Evolutionary conservation across 2,113 vertebrate genomes (phyloP).

Genomic region (Dunckerocampus dactyliophorus): DNA sequence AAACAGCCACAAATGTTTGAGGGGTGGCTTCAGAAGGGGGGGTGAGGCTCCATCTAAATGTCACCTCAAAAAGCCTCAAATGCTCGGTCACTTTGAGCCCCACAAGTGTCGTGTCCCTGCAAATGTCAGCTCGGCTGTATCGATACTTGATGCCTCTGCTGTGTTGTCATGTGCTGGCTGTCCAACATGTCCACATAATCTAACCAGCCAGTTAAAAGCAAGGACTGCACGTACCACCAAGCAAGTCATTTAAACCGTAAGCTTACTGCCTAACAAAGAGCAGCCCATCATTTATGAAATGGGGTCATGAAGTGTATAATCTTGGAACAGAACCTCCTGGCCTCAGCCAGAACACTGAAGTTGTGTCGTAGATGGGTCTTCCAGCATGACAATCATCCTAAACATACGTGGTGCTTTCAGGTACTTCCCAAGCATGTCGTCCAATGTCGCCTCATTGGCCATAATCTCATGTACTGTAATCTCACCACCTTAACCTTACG

Average conservation of each 20-base stretch:
- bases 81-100: neutral
- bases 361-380: too few relatives aligned
- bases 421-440: conserved; percentile 16
- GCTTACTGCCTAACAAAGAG: too few relatives aligned
- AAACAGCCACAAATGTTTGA: conserved; percentile 15
- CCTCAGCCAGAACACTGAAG: too few relatives aligned
- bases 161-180: neutral
- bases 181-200: too few relatives aligned
- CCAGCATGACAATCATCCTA: too few relatives aligned
- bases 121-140: neutral
- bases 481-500: conserved; percentile 8
- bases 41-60: conserved; percentile 12
- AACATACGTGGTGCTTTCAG: neutral
- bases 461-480: conserved; percentile 56
- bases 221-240: too few relatives aligned
- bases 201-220: too few relatives aligned
- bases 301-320: too few relatives aligned
- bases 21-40: conserved; percentile 10
- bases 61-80: conserved; percentile 5
- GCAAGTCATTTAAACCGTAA: too few relatives aligned
- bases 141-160: neutral
- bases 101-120: neutral
- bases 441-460: conserved; percentile 32
- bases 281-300: too few relatives aligned
- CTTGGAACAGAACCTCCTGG: too few relatives aligned